Evolutionary conservation across 2,113 vertebrate species (phyloP).

Genomic region (Microtus montanus): DNA sequence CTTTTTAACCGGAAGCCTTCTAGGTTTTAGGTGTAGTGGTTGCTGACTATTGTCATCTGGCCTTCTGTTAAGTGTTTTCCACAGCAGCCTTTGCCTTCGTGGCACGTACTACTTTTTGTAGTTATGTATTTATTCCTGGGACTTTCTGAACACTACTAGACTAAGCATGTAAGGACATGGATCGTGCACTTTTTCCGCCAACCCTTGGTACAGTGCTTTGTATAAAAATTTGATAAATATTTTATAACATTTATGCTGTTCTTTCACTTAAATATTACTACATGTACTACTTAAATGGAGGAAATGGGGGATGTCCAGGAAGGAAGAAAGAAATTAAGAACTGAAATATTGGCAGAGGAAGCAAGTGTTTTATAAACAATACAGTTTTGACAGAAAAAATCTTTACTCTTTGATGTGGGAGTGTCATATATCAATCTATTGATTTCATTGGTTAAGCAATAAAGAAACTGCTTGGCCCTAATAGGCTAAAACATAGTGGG

Average conservation of each 20-base stretch:
- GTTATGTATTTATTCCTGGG: slow-evolving; percentile 35
- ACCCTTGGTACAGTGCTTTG: background rate
- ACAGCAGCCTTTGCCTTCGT: background rate
- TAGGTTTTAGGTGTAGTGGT: background rate
- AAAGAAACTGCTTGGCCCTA: too few species aligned
- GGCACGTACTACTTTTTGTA: background rate
- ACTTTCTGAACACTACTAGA: background rate
- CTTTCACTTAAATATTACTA: slow-evolving; percentile 25
- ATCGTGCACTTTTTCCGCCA: slow-evolving; percentile 1
- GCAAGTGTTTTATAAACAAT: slow-evolving; percentile 12
- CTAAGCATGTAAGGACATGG: background rate
- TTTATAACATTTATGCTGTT: background rate
- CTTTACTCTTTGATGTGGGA: background rate
- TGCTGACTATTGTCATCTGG: background rate
- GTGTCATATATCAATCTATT: too few species aligned
- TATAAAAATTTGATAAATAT: slow-evolving; percentile 30
- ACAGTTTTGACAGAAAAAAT: slow-evolving; percentile 27
- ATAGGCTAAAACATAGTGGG: too few species aligned
- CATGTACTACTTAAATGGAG: slow-evolving; percentile 21
- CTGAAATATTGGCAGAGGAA: slow-evolving; percentile 17
- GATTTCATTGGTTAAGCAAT: too few species aligned
- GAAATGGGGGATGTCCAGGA: background rate
- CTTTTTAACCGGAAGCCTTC: background rate
- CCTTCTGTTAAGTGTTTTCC: slow-evolving; percentile 11
- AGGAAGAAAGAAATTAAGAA: background rate